Conservation (phyloP, 2,888 invertebrate species). For the Leucophora obtusa region DNA sequence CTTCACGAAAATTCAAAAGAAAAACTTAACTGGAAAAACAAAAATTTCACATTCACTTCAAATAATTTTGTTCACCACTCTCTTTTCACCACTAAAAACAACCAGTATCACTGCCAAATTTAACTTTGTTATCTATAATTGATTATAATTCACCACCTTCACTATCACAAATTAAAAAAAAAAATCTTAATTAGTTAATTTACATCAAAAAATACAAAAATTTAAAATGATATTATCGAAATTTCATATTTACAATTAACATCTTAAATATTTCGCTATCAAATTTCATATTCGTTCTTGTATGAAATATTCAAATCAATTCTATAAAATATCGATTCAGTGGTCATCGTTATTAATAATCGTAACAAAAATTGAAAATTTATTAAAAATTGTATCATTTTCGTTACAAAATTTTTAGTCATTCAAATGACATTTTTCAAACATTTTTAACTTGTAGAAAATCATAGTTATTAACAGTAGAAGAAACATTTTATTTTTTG, state of each 20-base stretch:
- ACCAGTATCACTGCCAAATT: conserved; percentile 58
- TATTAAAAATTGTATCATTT: conserved; percentile 40
- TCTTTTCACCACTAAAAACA: conserved; percentile 51
- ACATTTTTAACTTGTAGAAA: conserved; percentile 61
- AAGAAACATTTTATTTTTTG: conserved; percentile 50
- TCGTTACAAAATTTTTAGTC: conserved; percentile 50
- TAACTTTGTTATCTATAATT: conserved; percentile 19
- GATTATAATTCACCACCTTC: conserved; percentile 52
- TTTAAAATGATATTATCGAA: conserved; percentile 73
- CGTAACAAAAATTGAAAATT: background rate
- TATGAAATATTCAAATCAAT: conserved; percentile 56
- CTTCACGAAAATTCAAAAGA: conserved; percentile 38
- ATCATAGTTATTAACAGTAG: conserved; percentile 59
- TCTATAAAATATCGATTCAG: conserved; percentile 79
- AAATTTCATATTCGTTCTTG: conserved; percentile 64
- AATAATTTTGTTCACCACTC: conserved; percentile 57
- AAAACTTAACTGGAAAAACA: conserved; percentile 13
- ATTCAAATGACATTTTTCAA: conserved; percentile 56
- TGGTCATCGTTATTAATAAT: conserved; percentile 75
- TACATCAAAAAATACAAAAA: conserved; percentile 59
- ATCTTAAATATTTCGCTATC: conserved; percentile 45
- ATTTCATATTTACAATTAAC: conserved; percentile 71
- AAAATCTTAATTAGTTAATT: conserved; percentile 63
- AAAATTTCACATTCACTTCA: conserved; percentile 61
- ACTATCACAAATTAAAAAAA: conserved; percentile 49